Base-by-base conservation (phyloP, 2,113 vertebrate genomes). In the Rhineura floridana region DNA sequence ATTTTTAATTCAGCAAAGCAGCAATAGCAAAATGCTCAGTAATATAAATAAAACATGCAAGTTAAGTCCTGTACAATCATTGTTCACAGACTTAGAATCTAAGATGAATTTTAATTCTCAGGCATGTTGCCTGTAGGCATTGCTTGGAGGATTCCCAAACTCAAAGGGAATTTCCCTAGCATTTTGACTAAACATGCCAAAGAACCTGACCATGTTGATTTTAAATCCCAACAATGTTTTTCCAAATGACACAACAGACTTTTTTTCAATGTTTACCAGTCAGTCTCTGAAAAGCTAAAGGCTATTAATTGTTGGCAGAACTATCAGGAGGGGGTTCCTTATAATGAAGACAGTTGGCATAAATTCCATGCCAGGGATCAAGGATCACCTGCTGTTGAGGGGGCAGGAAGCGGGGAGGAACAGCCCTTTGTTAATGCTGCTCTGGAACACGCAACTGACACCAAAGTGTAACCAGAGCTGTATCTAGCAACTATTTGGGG, bases 401-500 rank as follows among this genome's bases (percentile, higher is more conserved):
- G 42, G 82, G 87, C 85, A 90, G 92, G 0, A 3, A 50, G 88
- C 30, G 1, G 46, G 91, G 77, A 15, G 78, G 19, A 46, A 86
- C 39, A 0, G 1, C 67, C 73, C 67, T 75, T 88, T 75, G 72
- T 75, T 90, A 84, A 79, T 42, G n/a, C 85, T 55, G 3, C 48
- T 4, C 69, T 39, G 15, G n/a, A 6, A 75, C 0, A 0, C 30
- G 28, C 81, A 59, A 72, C 84, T 82, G 78, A 25, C 21, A 42
- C 79, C 0, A 0, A 82, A 81, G 19, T 7, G 52, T 52, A 93
- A 93, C 84, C 30, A 21, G 85, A 76, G 17, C 84, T 85, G 87
- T 67, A 75, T 88, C 90, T 44, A 46, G 69, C 50, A 81, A 88
- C 46, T 93, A 90, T 78, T 91, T 93, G 93, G 94, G 91, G 92